phyloP scores from a whole-genome alignment of 2,113 vertebrate species.

The Barbus barbus region DNA sequence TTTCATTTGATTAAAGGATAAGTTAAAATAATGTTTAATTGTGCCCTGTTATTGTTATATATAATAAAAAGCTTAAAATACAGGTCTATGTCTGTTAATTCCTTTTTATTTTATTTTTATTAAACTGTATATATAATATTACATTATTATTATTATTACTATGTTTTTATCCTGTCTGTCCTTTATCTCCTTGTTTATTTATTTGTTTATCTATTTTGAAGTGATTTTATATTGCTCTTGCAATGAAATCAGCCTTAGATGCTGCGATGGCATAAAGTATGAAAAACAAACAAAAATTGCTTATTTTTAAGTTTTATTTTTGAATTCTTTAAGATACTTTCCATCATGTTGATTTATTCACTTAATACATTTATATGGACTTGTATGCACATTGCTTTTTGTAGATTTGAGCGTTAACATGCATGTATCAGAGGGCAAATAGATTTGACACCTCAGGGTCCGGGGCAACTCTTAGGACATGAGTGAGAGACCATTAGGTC shows the following conservation, averaged over 20 bases:
- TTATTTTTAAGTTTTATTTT: neutral
- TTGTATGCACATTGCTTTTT: constrained; percentile 1
- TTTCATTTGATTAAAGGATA: no score
- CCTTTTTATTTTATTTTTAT: no score
- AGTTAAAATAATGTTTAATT: no score
- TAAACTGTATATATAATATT: no score
- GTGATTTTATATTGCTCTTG: neutral
- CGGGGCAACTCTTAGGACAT: constrained; percentile 25
- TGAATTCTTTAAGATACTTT: neutral
- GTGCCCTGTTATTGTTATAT: no score
- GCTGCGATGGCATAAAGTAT: neutral
- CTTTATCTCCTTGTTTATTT: no score
- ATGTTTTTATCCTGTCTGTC: no score
- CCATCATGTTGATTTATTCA: neutral
- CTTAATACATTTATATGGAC: constrained; percentile 15
- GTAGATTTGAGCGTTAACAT: constrained; percentile 1
- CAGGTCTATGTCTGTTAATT: no score
- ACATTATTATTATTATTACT: no score
- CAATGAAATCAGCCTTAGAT: neutral
- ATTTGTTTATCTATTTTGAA: no score
- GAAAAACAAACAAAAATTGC: neutral
- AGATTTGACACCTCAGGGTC: constrained; percentile 48
- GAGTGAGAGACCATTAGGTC: constrained; percentile 44
- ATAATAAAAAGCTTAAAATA: no score
- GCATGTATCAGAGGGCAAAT: constrained; percentile 4